Conservation (phyloP, 1,140 invertebrate species). For the Apis florea region DNA sequence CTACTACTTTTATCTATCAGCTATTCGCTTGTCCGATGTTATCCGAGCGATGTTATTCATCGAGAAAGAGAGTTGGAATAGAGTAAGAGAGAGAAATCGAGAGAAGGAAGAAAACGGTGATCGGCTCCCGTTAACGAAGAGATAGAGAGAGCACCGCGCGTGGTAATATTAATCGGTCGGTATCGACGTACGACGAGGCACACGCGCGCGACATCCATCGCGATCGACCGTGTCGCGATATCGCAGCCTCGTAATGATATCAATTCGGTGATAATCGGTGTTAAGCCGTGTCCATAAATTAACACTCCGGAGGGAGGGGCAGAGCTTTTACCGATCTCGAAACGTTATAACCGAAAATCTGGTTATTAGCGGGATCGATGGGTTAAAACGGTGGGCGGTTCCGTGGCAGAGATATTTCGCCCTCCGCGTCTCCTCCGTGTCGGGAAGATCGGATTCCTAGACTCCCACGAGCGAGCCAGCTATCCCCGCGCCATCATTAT, state of each 20-base stretch:
- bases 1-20: background rate
- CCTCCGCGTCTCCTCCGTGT: background rate
- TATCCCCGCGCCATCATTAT: slow-evolving; percentile 40
- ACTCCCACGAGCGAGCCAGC: slow-evolving; percentile 26
- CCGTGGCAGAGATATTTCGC: slow-evolving; percentile 2
- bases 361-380: slow-evolving; percentile 32
- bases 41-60: too few species aligned
- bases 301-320: slow-evolving; percentile 30
- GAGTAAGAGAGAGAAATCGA: too few species aligned
- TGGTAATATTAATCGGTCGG: slow-evolving; percentile 6
- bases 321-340: slow-evolving; percentile 46
- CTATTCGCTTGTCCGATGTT: background rate
- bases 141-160: background rate
- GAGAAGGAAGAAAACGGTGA: background rate
- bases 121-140: background rate
- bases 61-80: too few species aligned
- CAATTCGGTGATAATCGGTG: slow-evolving; percentile 57
- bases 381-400: slow-evolving; percentile 15
- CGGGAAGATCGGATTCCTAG: slow-evolving; percentile 51
- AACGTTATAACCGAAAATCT: slow-evolving; percentile 44
- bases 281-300: slow-evolving; percentile 65
- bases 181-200: background rate
- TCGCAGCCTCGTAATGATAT: slow-evolving; percentile 45
- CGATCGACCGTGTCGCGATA: slow-evolving; percentile 42
- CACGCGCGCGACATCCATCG: background rate